Conservation (phyloP, 2,113 vertebrate species). For the Heliornis fulica region DNA sequence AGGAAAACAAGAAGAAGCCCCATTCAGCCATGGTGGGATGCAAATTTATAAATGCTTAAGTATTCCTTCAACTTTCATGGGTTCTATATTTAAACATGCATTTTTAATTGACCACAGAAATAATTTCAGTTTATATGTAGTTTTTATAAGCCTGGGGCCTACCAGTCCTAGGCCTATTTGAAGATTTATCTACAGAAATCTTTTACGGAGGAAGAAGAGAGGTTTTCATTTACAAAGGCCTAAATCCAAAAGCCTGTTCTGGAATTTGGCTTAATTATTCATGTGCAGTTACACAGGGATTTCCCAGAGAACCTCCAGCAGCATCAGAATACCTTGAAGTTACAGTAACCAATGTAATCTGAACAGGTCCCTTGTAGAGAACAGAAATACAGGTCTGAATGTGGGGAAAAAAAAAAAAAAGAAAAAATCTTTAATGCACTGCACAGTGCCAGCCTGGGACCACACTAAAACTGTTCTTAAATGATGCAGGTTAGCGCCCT, state of each 20-base stretch:
- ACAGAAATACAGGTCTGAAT: neutral
- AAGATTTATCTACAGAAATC: neutral
- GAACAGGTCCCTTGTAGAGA: neutral
- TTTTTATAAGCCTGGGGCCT: neutral
- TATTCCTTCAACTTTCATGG: neutral
- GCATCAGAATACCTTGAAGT: constrained; percentile 7
- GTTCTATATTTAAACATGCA: neutral
- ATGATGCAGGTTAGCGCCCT: neutral
- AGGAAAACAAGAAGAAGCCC: neutral
- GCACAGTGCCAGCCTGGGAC: neutral
- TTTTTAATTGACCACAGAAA: constrained; percentile 28
- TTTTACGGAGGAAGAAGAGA: neutral
- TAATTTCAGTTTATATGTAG: neutral
- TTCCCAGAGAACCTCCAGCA: neutral
- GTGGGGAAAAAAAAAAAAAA: neutral
- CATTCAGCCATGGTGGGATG: neutral
- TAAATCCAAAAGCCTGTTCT: neutral
- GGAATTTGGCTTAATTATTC: constrained; percentile 38
- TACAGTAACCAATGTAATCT: neutral
- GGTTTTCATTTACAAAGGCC: neutral
- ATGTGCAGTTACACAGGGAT: constrained; percentile 20
- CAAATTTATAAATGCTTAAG: constrained; percentile 3
- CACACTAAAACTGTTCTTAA: neutral
- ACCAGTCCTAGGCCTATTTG: neutral
- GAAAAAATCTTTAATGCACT: neutral